Evolutionary conservation across 1,140 invertebrate genomes (phyloP).

Genomic region (Bombus cullumanus): DNA sequence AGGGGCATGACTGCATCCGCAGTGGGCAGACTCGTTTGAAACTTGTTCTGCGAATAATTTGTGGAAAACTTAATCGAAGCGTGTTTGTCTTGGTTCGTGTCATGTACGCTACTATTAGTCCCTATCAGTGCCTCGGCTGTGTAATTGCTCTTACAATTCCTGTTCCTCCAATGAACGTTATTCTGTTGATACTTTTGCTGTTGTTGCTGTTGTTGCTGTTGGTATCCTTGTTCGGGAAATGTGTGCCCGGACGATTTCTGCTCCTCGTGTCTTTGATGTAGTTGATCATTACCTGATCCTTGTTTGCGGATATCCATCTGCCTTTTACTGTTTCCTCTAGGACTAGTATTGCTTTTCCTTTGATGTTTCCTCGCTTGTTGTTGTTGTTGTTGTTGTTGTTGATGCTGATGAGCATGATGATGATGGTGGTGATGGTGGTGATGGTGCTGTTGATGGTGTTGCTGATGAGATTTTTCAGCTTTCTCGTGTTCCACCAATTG

Average conservation of each 20-base stretch:
- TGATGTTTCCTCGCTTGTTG: slow-evolving; percentile 70
- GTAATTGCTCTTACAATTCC: slow-evolving; percentile 84
- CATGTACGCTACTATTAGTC: slow-evolving; percentile 76
- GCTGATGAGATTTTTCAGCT: slow-evolving; percentile 77
- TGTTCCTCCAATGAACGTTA: slow-evolving; percentile 77
- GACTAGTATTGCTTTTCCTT: slow-evolving; percentile 77
- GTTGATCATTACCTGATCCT: slow-evolving; percentile 65
- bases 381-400: slow-evolving; percentile 64
- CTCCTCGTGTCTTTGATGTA: slow-evolving; percentile 76
- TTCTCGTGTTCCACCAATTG: slow-evolving; percentile 86
- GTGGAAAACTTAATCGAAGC: slow-evolving; percentile 74
- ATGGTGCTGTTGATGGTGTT: slow-evolving; percentile 68
- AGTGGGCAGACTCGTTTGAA: slow-evolving; percentile 70
- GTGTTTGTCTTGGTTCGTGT: slow-evolving; percentile 78
- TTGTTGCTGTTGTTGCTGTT: slow-evolving; percentile 69
- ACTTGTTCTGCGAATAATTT: slow-evolving; percentile 80
- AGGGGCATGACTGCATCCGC: slow-evolving; percentile 78
- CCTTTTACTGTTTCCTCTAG: slow-evolving; percentile 74
- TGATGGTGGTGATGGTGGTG: slow-evolving; percentile 66
- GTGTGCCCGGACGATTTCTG: slow-evolving; percentile 71
- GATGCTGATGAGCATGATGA: slow-evolving; percentile 66
- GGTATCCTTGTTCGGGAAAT: slow-evolving; percentile 75
- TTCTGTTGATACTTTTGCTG: slow-evolving; percentile 79
- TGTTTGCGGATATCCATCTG: slow-evolving; percentile 80
- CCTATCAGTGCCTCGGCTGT: slow-evolving; percentile 85